Evolutionary conservation across 2,797 vertebrate genomes (phyloP).

Genomic region (Anas georgica): DNA sequence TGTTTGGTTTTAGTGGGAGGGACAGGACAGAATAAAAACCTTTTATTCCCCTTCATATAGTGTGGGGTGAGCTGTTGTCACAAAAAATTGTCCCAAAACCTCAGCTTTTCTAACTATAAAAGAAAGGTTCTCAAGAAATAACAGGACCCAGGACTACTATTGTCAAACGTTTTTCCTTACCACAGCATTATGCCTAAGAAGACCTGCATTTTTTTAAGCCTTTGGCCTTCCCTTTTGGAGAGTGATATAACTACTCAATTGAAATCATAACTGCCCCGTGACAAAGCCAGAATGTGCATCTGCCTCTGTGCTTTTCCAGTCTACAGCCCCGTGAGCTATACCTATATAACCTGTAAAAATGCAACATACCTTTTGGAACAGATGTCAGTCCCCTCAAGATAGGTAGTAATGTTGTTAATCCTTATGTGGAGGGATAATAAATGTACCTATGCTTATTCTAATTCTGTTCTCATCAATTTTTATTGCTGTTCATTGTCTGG

Average conservation of each 20-base stretch:
- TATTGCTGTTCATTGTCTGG: neutral
- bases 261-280: neutral
- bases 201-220: neutral
- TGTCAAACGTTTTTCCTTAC: neutral
- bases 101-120: neutral
- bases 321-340: neutral
- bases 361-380: neutral
- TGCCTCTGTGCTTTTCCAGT: neutral
- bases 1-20: neutral
- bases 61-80: neutral
- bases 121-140: neutral
- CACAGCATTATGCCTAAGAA: neutral
- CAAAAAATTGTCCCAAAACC: neutral
- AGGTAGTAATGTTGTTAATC: neutral
- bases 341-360: neutral
- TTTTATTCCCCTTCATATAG: neutral
- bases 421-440: neutral
- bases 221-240: neutral
- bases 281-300: neutral
- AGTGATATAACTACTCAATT: neutral
- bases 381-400: no score
- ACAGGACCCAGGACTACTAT: neutral
- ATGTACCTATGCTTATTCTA: neutral
- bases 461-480: neutral
- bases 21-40: neutral